These are phyloP conservation scores for Temnothorax curvispinosus DNA, from an alignment of 1,140 invertebrate species.

Conservation along the genomic window DNA sequence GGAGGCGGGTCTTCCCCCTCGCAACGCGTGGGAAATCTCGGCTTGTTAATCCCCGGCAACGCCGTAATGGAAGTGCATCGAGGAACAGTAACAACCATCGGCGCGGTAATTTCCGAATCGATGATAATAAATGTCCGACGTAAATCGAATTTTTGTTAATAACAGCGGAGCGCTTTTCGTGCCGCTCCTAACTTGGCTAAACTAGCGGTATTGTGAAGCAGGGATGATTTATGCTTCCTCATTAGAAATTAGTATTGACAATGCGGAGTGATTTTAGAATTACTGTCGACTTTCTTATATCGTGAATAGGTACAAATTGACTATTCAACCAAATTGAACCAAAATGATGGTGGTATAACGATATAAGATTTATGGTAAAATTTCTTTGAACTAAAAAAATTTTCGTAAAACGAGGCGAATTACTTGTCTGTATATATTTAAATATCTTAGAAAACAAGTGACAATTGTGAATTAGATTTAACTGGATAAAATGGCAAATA, in stretches of 20 bases:
- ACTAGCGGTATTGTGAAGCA: slow-evolving; percentile 3
- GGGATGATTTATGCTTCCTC: not conserved
- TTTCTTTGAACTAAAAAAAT: not conserved
- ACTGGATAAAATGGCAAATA: not conserved
- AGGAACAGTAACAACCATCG: slow-evolving; percentile 27
- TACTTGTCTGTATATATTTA: not conserved
- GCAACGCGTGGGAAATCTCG: slow-evolving; percentile 53
- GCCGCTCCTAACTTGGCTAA: not conserved
- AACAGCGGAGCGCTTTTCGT: not conserved
- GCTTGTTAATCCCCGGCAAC: slow-evolving; percentile 37
- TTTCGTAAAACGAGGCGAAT: not conserved
- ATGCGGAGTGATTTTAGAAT: not conserved
- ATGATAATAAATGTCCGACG: slow-evolving; percentile 17
- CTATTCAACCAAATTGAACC: not conserved
- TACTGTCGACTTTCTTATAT: not conserved
- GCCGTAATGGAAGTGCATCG: slow-evolving; percentile 35
- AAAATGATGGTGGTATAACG: not conserved
- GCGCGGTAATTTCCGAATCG: slow-evolving; percentile 29
- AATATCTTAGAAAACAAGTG: not conserved
- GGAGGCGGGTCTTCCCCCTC: slow-evolving; percentile 3
- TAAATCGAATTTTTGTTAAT: slow-evolving; percentile 27
- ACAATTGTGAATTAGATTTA: not conserved
- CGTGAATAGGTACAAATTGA: slow-evolving; percentile 32
- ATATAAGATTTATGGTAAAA: slow-evolving; percentile 1
- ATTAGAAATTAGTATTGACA: slow-evolving; percentile 20